Conservation (phyloP, 2,888 invertebrate species). For the Clivina fossor region DNA sequence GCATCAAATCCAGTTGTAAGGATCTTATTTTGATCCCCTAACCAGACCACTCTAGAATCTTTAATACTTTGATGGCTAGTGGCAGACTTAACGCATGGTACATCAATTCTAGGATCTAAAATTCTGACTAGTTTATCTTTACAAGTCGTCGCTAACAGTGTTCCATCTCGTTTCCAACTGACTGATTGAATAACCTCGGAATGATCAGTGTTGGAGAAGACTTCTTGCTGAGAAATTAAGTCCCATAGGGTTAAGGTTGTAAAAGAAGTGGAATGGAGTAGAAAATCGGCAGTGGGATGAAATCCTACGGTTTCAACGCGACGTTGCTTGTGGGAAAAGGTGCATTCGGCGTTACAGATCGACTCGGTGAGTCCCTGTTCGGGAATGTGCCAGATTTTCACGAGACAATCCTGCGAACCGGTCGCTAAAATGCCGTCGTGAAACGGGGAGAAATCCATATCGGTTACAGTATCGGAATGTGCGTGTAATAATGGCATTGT, state of each 20-base stretch:
- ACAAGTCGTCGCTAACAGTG: conserved; percentile 79
- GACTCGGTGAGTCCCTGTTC: conserved; percentile 77
- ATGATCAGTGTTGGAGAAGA: conserved; percentile 70
- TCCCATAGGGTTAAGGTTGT: conserved; percentile 86
- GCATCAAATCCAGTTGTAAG: conserved; percentile 90
- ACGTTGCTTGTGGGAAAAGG: conserved; percentile 79
- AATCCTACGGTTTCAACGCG: conserved; percentile 88
- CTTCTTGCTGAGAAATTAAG: conserved; percentile 77
- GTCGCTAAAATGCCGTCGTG: conserved; percentile 91
- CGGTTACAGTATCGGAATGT: conserved; percentile 88
- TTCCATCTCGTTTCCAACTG: conserved; percentile 89
- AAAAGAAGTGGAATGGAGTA: conserved; percentile 84
- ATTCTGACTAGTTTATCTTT: conserved; percentile 89
- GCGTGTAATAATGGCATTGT: conserved; percentile 84
- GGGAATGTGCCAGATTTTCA: conserved; percentile 90
- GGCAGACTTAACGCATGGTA: conserved; percentile 63
- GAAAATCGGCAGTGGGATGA: conserved; percentile 86
- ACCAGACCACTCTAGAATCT: conserved; percentile 89
- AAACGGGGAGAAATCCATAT: conserved; percentile 94
- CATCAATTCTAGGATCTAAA: conserved; percentile 74
- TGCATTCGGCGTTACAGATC: conserved; percentile 75
- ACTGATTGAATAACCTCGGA: conserved; percentile 86
- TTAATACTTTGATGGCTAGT: conserved; percentile 88
- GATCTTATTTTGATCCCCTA: conserved; percentile 80
- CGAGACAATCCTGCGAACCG: conserved; percentile 84